Percentiles rank a stretch among this genome's conserved stretches.
Conservation (phyloP, 1,140 invertebrate genomes). For the Drosophila murphyi region DNA sequence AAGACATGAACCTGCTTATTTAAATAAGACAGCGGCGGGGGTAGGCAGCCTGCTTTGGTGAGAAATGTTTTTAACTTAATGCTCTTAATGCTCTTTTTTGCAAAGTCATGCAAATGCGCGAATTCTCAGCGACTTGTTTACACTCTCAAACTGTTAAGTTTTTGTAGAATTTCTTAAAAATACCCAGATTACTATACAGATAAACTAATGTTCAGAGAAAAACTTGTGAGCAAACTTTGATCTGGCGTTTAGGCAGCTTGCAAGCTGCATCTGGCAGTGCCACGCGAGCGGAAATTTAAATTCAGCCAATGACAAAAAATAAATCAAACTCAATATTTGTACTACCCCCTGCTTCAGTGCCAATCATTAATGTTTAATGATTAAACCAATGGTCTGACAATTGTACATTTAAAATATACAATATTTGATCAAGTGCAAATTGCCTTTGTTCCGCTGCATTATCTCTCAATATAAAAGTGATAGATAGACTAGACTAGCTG, state of each 20-base stretch:
- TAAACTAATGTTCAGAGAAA: constrained; percentile 13
- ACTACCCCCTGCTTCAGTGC: not conserved
- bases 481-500: constrained; percentile 12
- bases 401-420: constrained; percentile 21
- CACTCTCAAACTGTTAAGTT: constrained; percentile 9
- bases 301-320: constrained; percentile 36
- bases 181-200: constrained; percentile 9
- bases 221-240: constrained; percentile 45
- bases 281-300: constrained; percentile 57
- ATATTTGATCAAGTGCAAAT: constrained; percentile 56
- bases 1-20: not conserved
- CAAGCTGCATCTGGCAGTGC: constrained; percentile 1
- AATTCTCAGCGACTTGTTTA: constrained; percentile 48
- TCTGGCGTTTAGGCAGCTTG: constrained; percentile 4
- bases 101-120: constrained; percentile 72
- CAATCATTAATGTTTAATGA: constrained; percentile 9
- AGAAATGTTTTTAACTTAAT: constrained; percentile 53
- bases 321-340: constrained; percentile 23
- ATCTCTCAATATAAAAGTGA: constrained; percentile 59
- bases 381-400: constrained; percentile 25
- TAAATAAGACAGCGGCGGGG: constrained; percentile 15
- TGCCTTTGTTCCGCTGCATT: constrained; percentile 58
- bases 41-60: not conserved
- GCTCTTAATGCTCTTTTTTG: constrained; percentile 45
- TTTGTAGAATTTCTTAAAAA: constrained; percentile 9